Evolutionary conservation across 2,113 vertebrate species (phyloP).

Genomic region (Spermophilus dauricus): DNA sequence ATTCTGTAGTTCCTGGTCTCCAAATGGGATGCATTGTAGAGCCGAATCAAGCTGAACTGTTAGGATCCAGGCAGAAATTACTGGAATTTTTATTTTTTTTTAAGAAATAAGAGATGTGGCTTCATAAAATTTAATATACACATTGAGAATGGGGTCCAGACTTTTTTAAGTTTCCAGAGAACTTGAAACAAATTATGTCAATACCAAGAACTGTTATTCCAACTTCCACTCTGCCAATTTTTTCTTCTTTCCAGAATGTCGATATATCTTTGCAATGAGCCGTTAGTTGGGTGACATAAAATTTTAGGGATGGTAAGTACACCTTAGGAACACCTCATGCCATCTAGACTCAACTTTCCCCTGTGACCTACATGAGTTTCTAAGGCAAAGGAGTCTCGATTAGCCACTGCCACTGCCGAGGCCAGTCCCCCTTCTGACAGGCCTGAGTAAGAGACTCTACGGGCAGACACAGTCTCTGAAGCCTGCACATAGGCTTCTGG

Average conservation of each 20-base stretch:
- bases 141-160: background rate
- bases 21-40: background rate
- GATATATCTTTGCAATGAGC: background rate
- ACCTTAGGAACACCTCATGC: background rate
- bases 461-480: constrained; percentile 22
- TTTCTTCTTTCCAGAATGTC: constrained; percentile 26
- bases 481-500: background rate
- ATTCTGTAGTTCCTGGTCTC: background rate
- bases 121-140: background rate
- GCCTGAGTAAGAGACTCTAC: constrained; percentile 33
- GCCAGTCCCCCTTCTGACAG: constrained; percentile 18
- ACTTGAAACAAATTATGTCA: constrained; percentile 27
- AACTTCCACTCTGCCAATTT: background rate
- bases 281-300: constrained; percentile 1
- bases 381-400: constrained; percentile 28
- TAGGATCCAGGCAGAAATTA: background rate
- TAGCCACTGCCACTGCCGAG: background rate
- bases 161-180: constrained; percentile 5
- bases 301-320: constrained; percentile 17
- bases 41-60: background rate
- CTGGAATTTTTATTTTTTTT: background rate
- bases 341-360: constrained; percentile 26
- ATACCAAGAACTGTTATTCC: background rate
- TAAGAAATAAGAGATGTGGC: background rate
- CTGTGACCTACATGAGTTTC: background rate